Base-by-base conservation (phyloP, 2,888 invertebrate species). In the Caenorhabditis plicata region DNA sequence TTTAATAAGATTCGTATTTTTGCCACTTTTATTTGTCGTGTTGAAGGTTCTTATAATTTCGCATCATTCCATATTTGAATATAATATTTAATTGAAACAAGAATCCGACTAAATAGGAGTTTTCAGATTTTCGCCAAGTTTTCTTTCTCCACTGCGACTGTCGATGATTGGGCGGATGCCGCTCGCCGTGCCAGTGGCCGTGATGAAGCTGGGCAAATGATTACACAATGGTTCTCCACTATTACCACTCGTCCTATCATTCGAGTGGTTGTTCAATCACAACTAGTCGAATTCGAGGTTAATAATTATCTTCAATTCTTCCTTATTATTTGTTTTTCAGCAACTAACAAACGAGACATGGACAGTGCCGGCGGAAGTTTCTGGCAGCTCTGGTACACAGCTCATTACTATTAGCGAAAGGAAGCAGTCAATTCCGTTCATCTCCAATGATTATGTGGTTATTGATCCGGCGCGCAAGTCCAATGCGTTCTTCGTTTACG, bases 401-500 rank as follows among this genome's bases (percentile, higher is more conserved):
- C 25, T 58, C 26, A 55, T 48, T 7, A 50, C 50, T 17, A 49
- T 68, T 17, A 38, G 39, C 8, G 52, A 64, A 26, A 41, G 31
- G 27, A 44, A 56, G 19, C 64, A 68, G 33, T 19, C 47, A 13
- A 32, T 65, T 35, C 64, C 60, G 25, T 68, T 68, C 38, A 41
- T 48, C 4, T 64, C 63, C 11, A 55, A 43, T 33, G 65, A 68
- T 43, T 71, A 65, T 44, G 64, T 71, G 5, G 56, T 71, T 5
- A 38, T 71, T 27, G 71, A 71, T 51, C 61, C 71, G 9, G 32
- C 39, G 1, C 27, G 71, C 22, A 71, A 66, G 42, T 64, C 62
- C 3, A 57, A 68, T 26, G 71, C 71, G 7, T 60, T 71, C 23
- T 54, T 71, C 4, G 62, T 64, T 11, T 71, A 71, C 29, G 71